Conservation (phyloP, 2,888 invertebrate species). For the Caenorhabditis drosophilae region DNA sequence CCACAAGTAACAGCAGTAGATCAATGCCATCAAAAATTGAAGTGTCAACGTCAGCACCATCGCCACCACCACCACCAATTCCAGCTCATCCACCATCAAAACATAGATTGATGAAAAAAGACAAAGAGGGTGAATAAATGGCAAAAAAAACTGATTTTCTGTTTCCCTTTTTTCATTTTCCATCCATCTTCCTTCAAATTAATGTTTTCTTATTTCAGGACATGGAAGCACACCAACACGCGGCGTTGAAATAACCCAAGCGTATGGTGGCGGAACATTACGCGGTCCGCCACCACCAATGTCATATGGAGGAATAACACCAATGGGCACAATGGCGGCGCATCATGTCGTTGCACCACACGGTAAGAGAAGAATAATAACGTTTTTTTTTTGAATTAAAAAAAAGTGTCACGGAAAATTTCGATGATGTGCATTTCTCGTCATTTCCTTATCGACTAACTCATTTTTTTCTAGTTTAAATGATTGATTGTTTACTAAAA, state of each 20-base stretch:
- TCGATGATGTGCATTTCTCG: no score
- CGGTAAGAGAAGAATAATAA: background rate
- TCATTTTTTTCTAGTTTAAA: background rate
- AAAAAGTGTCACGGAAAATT: no score
- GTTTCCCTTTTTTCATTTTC: no score
- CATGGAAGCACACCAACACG: no score
- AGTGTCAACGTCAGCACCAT: no score
- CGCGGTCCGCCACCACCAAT: slow-evolving; percentile 22
- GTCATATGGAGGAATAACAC: slow-evolving; percentile 35
- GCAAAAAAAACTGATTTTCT: background rate
- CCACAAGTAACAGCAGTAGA: slow-evolving; percentile 32
- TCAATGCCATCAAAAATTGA: slow-evolving; percentile 24
- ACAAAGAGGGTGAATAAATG: slow-evolving; percentile 6
- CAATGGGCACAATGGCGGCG: slow-evolving; percentile 44
- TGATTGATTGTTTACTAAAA: slow-evolving; percentile 1
- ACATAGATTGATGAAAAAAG: slow-evolving; percentile 35
- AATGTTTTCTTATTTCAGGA: no score
- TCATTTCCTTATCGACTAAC: no score
- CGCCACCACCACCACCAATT: slow-evolving; percentile 40
- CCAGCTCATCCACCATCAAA: slow-evolving; percentile 39
- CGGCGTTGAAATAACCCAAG: slow-evolving; percentile 31
- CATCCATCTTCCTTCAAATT: no score
- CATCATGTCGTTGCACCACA: slow-evolving; percentile 4
- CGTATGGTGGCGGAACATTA: slow-evolving; percentile 34
- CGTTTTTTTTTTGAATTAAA: slow-evolving; percentile 1